These are phyloP conservation scores for Danio kyathit DNA, from an alignment of 2,797 vertebrate genomes.

Conservation along the genomic window DNA sequence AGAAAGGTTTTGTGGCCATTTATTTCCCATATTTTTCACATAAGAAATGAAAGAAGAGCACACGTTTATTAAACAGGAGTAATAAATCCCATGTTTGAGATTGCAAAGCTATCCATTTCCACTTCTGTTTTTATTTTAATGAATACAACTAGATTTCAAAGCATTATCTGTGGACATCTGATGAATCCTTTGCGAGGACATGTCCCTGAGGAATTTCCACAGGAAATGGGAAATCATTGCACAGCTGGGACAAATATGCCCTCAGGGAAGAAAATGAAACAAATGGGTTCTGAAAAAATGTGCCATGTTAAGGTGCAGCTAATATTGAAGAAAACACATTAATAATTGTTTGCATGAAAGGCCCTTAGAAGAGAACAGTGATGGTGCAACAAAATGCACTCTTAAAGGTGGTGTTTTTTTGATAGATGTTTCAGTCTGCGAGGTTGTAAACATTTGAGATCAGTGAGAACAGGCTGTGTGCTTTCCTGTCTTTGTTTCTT, in stretches of 20 bases:
- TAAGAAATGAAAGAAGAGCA: neutral
- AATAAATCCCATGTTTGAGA: neutral
- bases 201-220: neutral
- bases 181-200: neutral
- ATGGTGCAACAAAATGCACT: too few species aligned
- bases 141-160: neutral
- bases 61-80: neutral
- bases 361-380: too few species aligned
- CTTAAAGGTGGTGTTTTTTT: too few species aligned
- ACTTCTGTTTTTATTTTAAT: neutral
- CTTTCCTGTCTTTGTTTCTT: too few species aligned
- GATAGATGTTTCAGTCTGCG: too few species aligned
- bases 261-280: neutral
- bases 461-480: too few species aligned
- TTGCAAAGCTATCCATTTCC: neutral
- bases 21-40: neutral
- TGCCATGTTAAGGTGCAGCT: neutral
- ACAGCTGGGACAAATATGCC: conserved; percentile 22
- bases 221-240: conserved; percentile 3
- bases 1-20: too few species aligned
- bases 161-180: conserved; percentile 5
- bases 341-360: neutral
- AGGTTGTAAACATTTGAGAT: too few species aligned
- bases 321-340: neutral
- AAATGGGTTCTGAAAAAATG: neutral